Base-by-base conservation (phyloP, 2,888 invertebrate genomes). In the Campaea margaritaria region DNA sequence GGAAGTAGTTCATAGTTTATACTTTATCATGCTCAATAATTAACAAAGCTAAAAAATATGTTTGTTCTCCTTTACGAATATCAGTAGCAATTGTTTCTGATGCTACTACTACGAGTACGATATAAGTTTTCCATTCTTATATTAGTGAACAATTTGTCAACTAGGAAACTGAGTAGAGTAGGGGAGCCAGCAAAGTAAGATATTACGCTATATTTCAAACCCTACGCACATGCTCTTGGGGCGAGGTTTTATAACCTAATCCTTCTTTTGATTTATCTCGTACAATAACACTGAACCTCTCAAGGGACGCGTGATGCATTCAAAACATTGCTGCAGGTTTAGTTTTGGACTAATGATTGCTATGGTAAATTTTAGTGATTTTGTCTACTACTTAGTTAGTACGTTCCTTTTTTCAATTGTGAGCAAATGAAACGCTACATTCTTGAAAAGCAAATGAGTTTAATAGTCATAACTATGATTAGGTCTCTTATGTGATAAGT, bases 131-230 rank as follows among this genome's bases (percentile, higher is more conserved):
- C n/a, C 2, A 15, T 44, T 21, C 43, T 51, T 16, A 15, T 42
- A 34, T 52, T 31, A 44, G 47, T 38, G 15, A 49, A 43, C 36
- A 49, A n/a, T 45, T 46, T 54, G 46, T 54, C 46, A 46, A 48
- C 42, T 43, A 21, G 21, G 16, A 28, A 45, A 55, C 42, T 46
- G 36, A n/a, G 21, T 34, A 27, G 36, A n/a, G 21, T 34, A 27
- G 16, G 31, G 5, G 8, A 38, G 41, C 34, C 36, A 41, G 31
- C 14, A 27, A 8, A 66, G 72, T 74, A 76, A 80, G 72, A 74
- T 80, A 79, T 79, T 76, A 68, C 72, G 68, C 67, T 71, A 78
- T 82, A 82, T 76, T 78, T 82, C 76, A 80, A 70, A 64, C 66
- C 72, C 65, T 62, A 69, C 75, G 71, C 82, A 76, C 74, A 69